phyloP scores from a whole-genome alignment of 2,888 invertebrate species.

The Saturnia japonica region DNA sequence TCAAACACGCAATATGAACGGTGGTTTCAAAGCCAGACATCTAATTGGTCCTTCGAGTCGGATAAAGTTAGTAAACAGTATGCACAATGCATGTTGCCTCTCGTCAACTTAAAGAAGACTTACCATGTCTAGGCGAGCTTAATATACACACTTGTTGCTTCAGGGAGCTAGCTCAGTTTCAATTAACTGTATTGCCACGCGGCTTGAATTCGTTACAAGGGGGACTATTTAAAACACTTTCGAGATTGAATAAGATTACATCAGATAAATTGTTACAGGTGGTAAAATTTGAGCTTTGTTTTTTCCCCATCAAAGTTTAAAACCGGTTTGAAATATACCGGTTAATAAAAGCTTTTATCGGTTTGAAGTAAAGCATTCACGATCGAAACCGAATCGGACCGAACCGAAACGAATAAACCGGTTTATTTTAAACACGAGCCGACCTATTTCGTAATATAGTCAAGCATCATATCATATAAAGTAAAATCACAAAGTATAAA shows the following conservation, averaged over 20 bases:
- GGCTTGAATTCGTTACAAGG: conserved; percentile 44
- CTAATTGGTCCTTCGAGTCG: conserved; percentile 12
- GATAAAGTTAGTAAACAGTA: conserved; percentile 2
- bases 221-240: conserved; percentile 9
- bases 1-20: background rate
- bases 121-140: conserved; percentile 26
- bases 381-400: too few relatives aligned
- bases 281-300: background rate
- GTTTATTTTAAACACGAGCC: background rate
- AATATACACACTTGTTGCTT: conserved; percentile 56
- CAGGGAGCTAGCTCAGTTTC: conserved; percentile 41
- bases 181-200: conserved; percentile 52
- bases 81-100: conserved; percentile 10
- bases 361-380: background rate
- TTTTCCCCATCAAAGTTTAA: background rate
- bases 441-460: too few relatives aligned
- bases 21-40: background rate
- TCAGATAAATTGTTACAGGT: background rate
- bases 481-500: too few relatives aligned
- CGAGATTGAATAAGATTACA: conserved; percentile 1
- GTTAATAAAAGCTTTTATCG: too few relatives aligned
- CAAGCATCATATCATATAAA: too few relatives aligned
- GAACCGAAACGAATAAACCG: background rate
- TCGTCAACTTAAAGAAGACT: conserved; percentile 18
- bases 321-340: background rate